These are phyloP conservation scores for Spialia ferax DNA, from an alignment of 2,888 invertebrate genomes.

Conservation along the genomic window DNA sequence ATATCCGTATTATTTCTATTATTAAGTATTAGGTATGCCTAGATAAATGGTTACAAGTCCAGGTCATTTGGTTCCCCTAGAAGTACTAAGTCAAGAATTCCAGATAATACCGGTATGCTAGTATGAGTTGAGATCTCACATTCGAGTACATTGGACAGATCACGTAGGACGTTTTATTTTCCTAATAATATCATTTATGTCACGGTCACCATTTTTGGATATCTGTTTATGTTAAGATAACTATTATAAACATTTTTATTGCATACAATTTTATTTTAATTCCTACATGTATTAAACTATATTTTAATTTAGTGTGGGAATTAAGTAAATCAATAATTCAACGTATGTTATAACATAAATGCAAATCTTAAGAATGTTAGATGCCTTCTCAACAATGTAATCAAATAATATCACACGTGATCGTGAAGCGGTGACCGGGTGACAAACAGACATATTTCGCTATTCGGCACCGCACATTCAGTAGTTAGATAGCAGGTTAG, in stretches of 20 bases:
- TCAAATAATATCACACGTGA: constrained; percentile 38
- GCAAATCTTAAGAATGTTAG: neutral
- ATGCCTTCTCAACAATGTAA: constrained; percentile 10
- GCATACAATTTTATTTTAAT: neutral
- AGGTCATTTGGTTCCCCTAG: constrained; percentile 16
- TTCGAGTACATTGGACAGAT: constrained; percentile 5
- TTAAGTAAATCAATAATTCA: neutral
- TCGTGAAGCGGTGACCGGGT: constrained; percentile 45
- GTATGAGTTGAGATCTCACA: neutral
- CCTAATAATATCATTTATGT: neutral
- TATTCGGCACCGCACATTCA: constrained; percentile 18
- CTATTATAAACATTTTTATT: neutral
- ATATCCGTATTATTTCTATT: no score
- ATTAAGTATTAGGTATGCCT: no score
- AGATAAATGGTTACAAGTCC: constrained; percentile 24
- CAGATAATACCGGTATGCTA: constrained; percentile 17
- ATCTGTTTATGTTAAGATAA: neutral
- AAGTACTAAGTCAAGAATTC: constrained; percentile 3
- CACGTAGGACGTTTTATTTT: constrained; percentile 6
- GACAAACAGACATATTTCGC: constrained; percentile 33
- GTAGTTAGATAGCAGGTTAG: constrained; percentile 54
- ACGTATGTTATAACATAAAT: neutral
- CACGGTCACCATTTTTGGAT: neutral
- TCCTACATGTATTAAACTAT: neutral
- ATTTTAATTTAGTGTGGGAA: neutral